These are phyloP conservation scores for Diceros bicornis DNA, from an alignment of 2,797 vertebrate species.

Conservation along the genomic window DNA sequence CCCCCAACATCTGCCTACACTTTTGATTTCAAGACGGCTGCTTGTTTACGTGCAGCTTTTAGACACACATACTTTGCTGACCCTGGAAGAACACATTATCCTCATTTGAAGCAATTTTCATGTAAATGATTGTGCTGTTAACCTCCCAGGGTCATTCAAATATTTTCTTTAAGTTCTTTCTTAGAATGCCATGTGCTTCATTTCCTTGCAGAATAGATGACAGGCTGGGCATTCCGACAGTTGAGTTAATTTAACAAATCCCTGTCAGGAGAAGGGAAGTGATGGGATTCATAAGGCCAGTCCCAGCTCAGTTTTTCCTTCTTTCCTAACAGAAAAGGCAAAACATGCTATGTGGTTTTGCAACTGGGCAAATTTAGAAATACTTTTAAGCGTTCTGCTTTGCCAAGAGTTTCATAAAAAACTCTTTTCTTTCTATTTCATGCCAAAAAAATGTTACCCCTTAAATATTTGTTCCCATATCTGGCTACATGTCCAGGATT, in stretches of 20 bases:
- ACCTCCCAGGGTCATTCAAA: constrained; percentile 70
- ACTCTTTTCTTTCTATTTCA: constrained; percentile 81
- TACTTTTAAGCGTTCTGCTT: constrained; percentile 85
- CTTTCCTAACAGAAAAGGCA: constrained; percentile 71
- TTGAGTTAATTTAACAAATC: constrained; percentile 67
- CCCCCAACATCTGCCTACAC: not conserved
- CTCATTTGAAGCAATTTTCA: not conserved
- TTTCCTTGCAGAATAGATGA: constrained; percentile 14
- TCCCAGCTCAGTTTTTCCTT: not conserved
- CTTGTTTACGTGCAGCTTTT: not conserved
- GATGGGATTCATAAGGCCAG: not conserved
- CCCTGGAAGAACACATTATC: not conserved
- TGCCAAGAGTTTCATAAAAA: constrained; percentile 83
- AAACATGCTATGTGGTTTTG: constrained; percentile 76
- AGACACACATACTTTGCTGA: not conserved
- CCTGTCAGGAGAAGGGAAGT: not conserved
- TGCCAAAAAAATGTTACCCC: constrained; percentile 86
- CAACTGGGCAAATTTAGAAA: constrained; percentile 75
- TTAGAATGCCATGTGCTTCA: constrained; percentile 37
- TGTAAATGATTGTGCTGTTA: constrained; percentile 51
- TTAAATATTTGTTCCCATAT: constrained; percentile 88
- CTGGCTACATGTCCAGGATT: constrained; percentile 85
- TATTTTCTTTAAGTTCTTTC: constrained; percentile 71
- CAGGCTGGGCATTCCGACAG: constrained; percentile 64
- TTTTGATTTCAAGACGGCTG: not conserved